Percentiles rank a stretch among this genome's conserved stretches.
These are phyloP conservation scores for Tetrax tetrax DNA, from an alignment of 2,113 vertebrate species.

Conservation along the genomic window DNA sequence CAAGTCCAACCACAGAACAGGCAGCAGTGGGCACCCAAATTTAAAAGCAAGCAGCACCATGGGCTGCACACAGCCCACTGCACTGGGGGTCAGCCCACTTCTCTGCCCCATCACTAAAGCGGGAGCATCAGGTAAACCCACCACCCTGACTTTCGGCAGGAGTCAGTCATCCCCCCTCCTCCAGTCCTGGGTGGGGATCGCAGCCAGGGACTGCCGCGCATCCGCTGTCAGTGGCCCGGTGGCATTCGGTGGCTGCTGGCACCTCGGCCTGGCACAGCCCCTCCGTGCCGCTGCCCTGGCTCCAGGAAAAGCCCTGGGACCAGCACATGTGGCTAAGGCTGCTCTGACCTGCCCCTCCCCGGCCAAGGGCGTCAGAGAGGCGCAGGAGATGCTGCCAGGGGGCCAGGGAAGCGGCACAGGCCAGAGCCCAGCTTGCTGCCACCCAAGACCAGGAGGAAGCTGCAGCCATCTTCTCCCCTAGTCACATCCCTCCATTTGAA, in stretches of 20 bases:
- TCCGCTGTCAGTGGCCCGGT: fast-evolving
- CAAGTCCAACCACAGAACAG: background rate
- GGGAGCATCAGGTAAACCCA: background rate
- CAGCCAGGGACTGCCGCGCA: fast-evolving
- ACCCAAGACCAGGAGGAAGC: background rate
- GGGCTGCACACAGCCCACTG: background rate
- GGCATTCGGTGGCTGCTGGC: background rate
- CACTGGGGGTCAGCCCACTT: background rate
- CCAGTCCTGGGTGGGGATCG: background rate
- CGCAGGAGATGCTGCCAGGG: background rate
- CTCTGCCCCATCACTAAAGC: background rate
- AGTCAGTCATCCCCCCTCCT: background rate
- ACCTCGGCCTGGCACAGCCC: fast-evolving
- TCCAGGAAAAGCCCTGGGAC: background rate
- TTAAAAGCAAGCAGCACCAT: background rate
- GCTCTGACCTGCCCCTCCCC: background rate
- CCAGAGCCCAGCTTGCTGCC: background rate
- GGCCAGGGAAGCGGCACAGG: background rate
- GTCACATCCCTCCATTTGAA: background rate
- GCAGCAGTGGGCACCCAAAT: background rate
- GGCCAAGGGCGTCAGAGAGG: too few relatives aligned
- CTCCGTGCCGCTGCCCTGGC: background rate
- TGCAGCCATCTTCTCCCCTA: background rate
- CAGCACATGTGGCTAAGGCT: background rate
- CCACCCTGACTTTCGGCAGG: fast-evolving